A percentile compares a stretch with the other conserved stretches of the same genome.
These are phyloP conservation scores for Drosophila maculinotata DNA, from an alignment of 2,888 invertebrate species.

Conservation along the genomic window DNA sequence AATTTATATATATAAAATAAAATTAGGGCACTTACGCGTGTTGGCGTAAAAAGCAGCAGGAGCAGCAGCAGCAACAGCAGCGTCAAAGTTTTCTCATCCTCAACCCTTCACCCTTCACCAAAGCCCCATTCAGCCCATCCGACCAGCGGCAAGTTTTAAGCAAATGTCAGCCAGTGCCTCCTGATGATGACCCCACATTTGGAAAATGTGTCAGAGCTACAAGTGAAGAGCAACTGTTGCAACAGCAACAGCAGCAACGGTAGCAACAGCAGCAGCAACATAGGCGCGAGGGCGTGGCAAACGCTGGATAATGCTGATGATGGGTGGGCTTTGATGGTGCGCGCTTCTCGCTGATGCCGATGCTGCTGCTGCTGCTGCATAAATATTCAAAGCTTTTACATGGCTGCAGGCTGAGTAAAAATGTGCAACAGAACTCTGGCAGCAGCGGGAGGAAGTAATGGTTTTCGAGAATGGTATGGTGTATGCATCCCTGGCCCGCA, in stretches of 20 bases:
- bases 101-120: neutral
- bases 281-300: slow-evolving; percentile 30
- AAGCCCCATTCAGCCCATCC: slow-evolving; percentile 5
- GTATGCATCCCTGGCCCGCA: slow-evolving; percentile 55
- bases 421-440: slow-evolving; percentile 70
- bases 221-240: slow-evolving; percentile 80
- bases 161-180: slow-evolving; percentile 72
- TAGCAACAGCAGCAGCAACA: slow-evolving; percentile 4
- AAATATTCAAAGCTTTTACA: slow-evolving; percentile 80
- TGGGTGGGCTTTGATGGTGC: slow-evolving; percentile 50
- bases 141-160: slow-evolving; percentile 65
- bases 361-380: slow-evolving; percentile 61
- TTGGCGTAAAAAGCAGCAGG: slow-evolving; percentile 66
- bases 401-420: slow-evolving; percentile 79
- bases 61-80: slow-evolving; percentile 25
- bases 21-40: slow-evolving; percentile 79
- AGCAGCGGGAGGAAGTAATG: slow-evolving; percentile 7
- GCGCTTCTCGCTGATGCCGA: slow-evolving; percentile 28
- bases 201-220: slow-evolving; percentile 79
- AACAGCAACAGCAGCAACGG: slow-evolving; percentile 32
- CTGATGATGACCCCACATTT: slow-evolving; percentile 78
- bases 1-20: too few species aligned
- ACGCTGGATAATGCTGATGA: slow-evolving; percentile 43
- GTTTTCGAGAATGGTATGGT: slow-evolving; percentile 34
- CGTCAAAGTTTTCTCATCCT: slow-evolving; percentile 63